Base-by-base conservation (phyloP, 2,113 vertebrate genomes). In the Salvelinus namaycush region DNA sequence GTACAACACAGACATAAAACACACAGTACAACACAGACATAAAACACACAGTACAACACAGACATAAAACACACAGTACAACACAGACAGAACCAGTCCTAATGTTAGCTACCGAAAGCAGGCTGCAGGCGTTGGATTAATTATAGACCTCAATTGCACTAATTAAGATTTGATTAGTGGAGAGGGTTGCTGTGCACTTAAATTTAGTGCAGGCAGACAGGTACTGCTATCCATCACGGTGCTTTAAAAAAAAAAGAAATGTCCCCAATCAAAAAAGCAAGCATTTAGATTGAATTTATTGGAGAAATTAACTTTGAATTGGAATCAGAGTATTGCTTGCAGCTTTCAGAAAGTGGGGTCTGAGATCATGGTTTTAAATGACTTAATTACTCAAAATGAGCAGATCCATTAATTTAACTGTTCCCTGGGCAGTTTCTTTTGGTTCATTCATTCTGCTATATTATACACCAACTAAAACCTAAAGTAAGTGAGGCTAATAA, bases 161-260 rank as follows among this genome's bases (percentile, higher is more conserved):
- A 81, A 89, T 90, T 81, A 86, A 72, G 4, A 73, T 84, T 87
- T 87, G 80, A 89, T 88, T 84, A 62, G 83, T 85, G 86, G 20
- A 65, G 68, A 77, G 51, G 51, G 13, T 54, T 78, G 85, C 73
- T 81, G 84, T 89, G 82, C 84, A 74, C 69, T 77, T 62, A 54
- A 57, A 80, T 83, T 87, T 83, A 79, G 73, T 68, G 78, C 73
- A 62, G 44, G 77, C n/a, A 48, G 49, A 14, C 66, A 59, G 68
- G 31, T n/a, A 9, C 44, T 68, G 20, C 70, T 71, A 83, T 83
- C 75, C 81, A 83, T 86, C 76, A 78, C 60, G 67, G 14, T 64
- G 60, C 60, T 64, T 20, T 3, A 13, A 4, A 8, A 71, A 87
- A 79, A 81, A 69, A 83, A 79, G 87, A 76, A 86, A 88, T 78